Conservation (phyloP, 2,797 vertebrate genomes). For the Sebastes nivosus region DNA sequence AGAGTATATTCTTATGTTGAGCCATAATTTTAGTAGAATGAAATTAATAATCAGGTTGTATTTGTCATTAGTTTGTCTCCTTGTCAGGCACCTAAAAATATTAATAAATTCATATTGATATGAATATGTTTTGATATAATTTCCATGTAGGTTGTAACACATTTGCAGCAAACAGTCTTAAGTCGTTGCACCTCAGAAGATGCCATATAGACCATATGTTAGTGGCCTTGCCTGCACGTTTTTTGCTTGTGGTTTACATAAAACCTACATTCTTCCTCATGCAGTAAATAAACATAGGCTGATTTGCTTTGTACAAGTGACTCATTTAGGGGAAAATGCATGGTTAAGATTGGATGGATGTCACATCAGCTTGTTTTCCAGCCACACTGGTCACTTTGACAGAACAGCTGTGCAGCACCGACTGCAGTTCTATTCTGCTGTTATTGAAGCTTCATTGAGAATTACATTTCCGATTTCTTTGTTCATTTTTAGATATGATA, state of each 20-base stretch:
- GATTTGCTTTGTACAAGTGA: constrained; percentile 78
- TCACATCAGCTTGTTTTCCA: constrained; percentile 61
- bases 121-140: not conserved
- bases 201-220: not conserved
- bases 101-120: not conserved
- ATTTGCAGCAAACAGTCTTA: not conserved
- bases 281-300: constrained; percentile 5
- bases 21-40: not conserved
- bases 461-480: not conserved
- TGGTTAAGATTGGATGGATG: constrained; percentile 71
- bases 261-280: constrained; percentile 20
- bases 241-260: constrained; percentile 22
- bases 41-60: not conserved
- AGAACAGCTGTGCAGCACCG: constrained; percentile 63
- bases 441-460: not conserved
- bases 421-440: constrained; percentile 7
- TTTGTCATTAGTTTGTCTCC: not conserved
- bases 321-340: constrained; percentile 71
- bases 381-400: constrained; percentile 64
- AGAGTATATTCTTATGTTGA: not conserved
- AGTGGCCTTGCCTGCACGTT: not conserved
- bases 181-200: not conserved
- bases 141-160: not conserved
- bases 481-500: not conserved
- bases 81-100: not conserved